Evolutionary conservation across 2,113 vertebrate genomes (phyloP).

Genomic region (Oreochromis spilurus): DNA sequence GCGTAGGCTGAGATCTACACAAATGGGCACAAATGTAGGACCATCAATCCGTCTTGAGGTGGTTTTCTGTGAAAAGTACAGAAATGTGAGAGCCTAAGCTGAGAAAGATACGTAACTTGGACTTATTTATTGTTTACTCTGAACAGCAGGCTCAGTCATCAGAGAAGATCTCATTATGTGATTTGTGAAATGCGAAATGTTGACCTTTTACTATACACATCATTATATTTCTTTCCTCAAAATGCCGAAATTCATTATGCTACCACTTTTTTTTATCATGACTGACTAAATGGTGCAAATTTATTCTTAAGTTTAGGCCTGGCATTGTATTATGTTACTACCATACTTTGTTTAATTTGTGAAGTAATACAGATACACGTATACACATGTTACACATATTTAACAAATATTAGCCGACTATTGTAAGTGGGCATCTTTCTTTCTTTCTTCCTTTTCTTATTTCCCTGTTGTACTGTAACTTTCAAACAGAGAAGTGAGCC

Average conservation of each 20-base stretch:
- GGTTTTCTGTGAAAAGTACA: background rate
- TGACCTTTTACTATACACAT: slow-evolving; percentile 32
- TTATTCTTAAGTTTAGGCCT: background rate
- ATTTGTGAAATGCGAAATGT: slow-evolving; percentile 3
- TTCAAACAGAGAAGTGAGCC: background rate
- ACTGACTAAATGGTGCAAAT: background rate
- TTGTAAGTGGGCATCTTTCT: background rate
- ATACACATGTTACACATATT: background rate
- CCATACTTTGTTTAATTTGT: background rate
- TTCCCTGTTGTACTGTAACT: background rate
- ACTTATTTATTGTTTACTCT: slow-evolving; percentile 4
- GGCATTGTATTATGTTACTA: background rate
- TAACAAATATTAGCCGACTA: background rate
- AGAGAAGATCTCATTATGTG: background rate
- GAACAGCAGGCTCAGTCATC: slow-evolving; percentile 9
- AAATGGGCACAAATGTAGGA: background rate
- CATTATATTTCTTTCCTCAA: slow-evolving; percentile 4
- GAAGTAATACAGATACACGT: background rate
- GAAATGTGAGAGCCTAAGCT: background rate
- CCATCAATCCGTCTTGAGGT: background rate
- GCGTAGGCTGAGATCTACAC: background rate
- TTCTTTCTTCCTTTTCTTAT: background rate
- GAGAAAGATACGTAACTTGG: background rate
- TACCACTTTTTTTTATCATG: too few relatives aligned
- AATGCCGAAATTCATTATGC: background rate